These are phyloP conservation scores for Pheosia tremula DNA, from an alignment of 2,888 invertebrate species.

Conservation along the genomic window DNA sequence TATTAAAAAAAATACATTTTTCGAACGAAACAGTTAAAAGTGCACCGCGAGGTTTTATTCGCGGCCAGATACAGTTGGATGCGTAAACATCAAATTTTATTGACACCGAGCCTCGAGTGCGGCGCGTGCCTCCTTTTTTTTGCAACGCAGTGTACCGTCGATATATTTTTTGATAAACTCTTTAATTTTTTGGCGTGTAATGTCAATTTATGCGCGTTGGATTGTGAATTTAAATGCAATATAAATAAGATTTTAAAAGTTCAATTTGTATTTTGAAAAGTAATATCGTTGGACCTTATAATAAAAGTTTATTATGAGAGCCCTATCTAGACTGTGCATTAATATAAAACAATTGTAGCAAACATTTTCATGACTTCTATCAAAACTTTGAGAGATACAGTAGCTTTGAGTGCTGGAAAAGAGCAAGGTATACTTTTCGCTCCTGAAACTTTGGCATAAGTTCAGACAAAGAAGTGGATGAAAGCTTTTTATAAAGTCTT, in stretches of 20 bases:
- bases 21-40: constrained; percentile 56
- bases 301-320: too few species aligned
- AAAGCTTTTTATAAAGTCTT: background rate
- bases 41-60: constrained; percentile 57
- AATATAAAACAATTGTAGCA: too few species aligned
- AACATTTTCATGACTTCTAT: too few species aligned
- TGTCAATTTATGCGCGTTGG: constrained; percentile 5
- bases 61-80: constrained; percentile 59
- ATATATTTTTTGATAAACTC: constrained; percentile 43
- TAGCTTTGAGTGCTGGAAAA: too few species aligned
- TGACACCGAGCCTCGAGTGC: constrained; percentile 54
- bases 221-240: background rate
- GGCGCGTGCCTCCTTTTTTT: constrained; percentile 59
- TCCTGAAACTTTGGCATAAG: background rate
- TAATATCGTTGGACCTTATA: too few species aligned
- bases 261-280: background rate
- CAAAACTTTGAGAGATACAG: too few species aligned
- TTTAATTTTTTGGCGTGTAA: constrained; percentile 36
- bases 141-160: constrained; percentile 52
- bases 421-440: too few species aligned
- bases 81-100: constrained; percentile 78
- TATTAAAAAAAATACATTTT: constrained; percentile 49
- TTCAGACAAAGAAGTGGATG: background rate
- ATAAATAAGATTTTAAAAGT: background rate
- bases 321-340: too few species aligned